Base-by-base conservation (phyloP, 1,140 invertebrate species). In the Coelopa frigida region DNA sequence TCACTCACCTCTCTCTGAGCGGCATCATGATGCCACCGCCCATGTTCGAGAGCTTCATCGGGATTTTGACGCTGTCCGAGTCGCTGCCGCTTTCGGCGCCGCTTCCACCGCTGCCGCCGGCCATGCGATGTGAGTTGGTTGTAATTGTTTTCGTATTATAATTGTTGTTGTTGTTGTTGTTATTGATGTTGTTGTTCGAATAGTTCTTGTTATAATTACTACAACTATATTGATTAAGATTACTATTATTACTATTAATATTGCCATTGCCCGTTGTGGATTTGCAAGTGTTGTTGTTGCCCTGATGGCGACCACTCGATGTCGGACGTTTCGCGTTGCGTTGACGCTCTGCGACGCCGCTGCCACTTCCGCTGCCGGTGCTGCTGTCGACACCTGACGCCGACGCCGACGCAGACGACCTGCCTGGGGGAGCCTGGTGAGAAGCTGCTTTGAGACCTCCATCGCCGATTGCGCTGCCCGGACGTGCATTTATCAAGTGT, bases 51-150 rank as follows among this genome's bases (percentile, higher is more conserved):
- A 55, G 71, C 73, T 68, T 68, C n/a, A 68, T 48, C 52, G 64
- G 76, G 50, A 77, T 77, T 43, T 74, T 67, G 41, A 78, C 58
- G 58, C 78, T 76, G 54, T 85, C 83, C 18, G 82, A 84, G 59
- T 85, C 82, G 15, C 62, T 66, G 58, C 62, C 62, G 22, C 62
- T 66, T 46, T 66, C 62, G 36, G 62, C 62, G 46, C 62, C 62
- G 27, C 62, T 65, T 35, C 62, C 62, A 27, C 62, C 62, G 52
- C 62, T 66, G 40, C 62, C 62, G 42, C 52, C 50, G 32, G 38
- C 51, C 11, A 22, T 11, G 10, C 26, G 23, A 23, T 32, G 23
- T 15, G n/a, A n/a, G n/a, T n/a, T n/a, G n/a, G n/a, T n/a, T n/a
- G n/a, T n/a, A n/a, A n/a, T n/a, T n/a, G n/a, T n/a, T n/a, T n/a